Evolutionary conservation across 2,888 invertebrate genomes (phyloP).

Genomic region (Hypomecis punctinalis): DNA sequence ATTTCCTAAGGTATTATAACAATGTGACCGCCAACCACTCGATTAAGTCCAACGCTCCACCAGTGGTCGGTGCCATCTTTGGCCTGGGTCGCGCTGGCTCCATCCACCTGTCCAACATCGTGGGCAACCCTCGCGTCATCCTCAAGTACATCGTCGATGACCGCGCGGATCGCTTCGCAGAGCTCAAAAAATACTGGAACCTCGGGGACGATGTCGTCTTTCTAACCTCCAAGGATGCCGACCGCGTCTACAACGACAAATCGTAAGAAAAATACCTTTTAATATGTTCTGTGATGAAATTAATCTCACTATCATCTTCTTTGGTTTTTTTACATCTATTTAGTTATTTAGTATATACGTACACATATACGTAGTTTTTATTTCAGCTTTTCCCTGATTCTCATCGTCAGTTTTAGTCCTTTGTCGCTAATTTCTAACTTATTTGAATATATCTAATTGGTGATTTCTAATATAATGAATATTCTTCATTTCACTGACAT

Average conservation of each 20-base stretch:
- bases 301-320: too few relatives aligned
- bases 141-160: constrained; percentile 86
- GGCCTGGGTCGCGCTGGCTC: constrained; percentile 86
- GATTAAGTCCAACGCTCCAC: constrained; percentile 47
- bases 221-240: constrained; percentile 76
- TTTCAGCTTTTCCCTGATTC: too few relatives aligned
- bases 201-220: constrained; percentile 74
- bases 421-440: too few relatives aligned
- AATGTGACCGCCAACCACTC: constrained; percentile 63
- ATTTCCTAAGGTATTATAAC: constrained; percentile 66
- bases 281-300: too few relatives aligned
- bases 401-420: too few relatives aligned
- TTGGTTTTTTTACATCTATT: too few relatives aligned
- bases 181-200: constrained; percentile 79
- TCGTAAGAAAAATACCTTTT: constrained; percentile 59
- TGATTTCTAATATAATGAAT: too few relatives aligned
- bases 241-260: constrained; percentile 80
- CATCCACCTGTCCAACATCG: constrained; percentile 82
- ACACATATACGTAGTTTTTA: too few relatives aligned
- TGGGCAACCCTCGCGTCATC: constrained; percentile 74
- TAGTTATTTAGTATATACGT: too few relatives aligned
- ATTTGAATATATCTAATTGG: too few relatives aligned
- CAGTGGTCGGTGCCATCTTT: constrained; percentile 81
- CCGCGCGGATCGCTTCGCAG: constrained; percentile 67
- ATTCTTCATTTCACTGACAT: too few relatives aligned